Conservation (phyloP, 2,888 invertebrate species). For the Melangyna quadrimaculata region DNA sequence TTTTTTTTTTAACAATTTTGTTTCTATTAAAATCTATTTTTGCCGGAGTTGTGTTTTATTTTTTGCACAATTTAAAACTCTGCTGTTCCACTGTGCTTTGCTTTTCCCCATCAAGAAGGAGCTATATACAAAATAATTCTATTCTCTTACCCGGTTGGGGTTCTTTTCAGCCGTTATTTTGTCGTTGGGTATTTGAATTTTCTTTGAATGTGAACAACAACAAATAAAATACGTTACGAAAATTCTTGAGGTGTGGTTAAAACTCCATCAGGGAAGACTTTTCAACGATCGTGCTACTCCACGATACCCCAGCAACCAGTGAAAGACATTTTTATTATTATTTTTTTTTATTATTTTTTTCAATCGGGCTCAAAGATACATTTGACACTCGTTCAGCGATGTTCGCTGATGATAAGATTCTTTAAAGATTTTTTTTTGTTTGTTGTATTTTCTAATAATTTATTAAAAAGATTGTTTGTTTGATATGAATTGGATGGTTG, state of each 20-base stretch:
- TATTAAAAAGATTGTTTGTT: slow-evolving; percentile 40
- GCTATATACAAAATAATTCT: slow-evolving; percentile 7
- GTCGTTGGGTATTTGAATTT: slow-evolving; percentile 28
- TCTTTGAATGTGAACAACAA: slow-evolving; percentile 34
- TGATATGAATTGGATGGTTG: slow-evolving; percentile 49
- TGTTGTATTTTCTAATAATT: slow-evolving; percentile 56
- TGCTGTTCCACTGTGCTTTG: not conserved
- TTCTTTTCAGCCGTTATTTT: slow-evolving; percentile 22
- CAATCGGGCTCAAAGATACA: slow-evolving; percentile 36
- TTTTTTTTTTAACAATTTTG: too few relatives aligned
- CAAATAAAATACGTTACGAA: slow-evolving; percentile 65
- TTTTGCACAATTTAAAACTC: not conserved
- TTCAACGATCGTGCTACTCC: not conserved
- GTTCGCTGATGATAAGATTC: slow-evolving; percentile 45
- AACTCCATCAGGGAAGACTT: slow-evolving; percentile 31
- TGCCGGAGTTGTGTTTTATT: too few relatives aligned
- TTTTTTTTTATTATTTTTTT: slow-evolving; percentile 1
- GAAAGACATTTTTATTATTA: not conserved
- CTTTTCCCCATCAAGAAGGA: not conserved
- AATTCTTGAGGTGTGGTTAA: slow-evolving; percentile 61
- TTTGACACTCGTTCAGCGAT: slow-evolving; percentile 56
- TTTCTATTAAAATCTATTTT: too few relatives aligned
- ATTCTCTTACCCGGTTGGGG: slow-evolving; percentile 18
- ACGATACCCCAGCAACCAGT: slow-evolving; percentile 7
- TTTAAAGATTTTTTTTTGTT: slow-evolving; percentile 4